Evolutionary conservation across 1,140 invertebrate genomes (phyloP), one percentile per base, ranked within the genome.

Genomic region (Drosophila busckii): DNA sequence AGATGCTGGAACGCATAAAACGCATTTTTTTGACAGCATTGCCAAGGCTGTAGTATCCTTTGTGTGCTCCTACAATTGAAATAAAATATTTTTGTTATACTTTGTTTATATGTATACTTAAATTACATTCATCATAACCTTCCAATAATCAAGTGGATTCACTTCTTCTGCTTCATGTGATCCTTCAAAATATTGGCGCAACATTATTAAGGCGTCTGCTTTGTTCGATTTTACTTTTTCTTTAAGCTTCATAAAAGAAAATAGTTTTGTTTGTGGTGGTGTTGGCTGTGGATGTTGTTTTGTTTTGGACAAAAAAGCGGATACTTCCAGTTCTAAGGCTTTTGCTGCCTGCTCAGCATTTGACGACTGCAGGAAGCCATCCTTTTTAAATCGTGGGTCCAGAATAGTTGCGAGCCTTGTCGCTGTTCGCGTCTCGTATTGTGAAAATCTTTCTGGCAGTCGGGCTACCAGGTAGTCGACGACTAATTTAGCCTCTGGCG

Each of bases 141-240:
- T 34, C 13, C 31, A 34, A 34, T 34, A 34, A 15, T 34, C 31
- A 1, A 34, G 13, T 34, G 31, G 31, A 34, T 34, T 34, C 7
- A 12, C 13, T 16, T 34, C 31, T n/a, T 34, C 31, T 13, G 29
- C 12, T 15, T 10, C 10, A 13, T 13, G 12, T 32, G 10, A 15
- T 7, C 16, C 16, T 15, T 15, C 29, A n/a, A n/a, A n/a, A 2
- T 32, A 15, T 15, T 34, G 13, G 12, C 6, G 17, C 12, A 15
- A 8, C 28, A 12, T 31, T 31, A 15, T 15, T 12, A 34, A 15
- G 31, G 13, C 12, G 13, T n/a, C 7, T 12, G 9, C 12, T 34
- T 34, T 34, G 13, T n/a, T n/a, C n/a, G 31, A 15, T 34, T 16
- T 1, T 0, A 31, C 13, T 31, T 31, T 31, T 31, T 31, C 28